Percentiles rank a stretch among this genome's conserved stretches.
These are phyloP conservation scores for Limnothrissa miodon DNA, from an alignment of 2,113 vertebrate genomes.

Conservation along the genomic window DNA sequence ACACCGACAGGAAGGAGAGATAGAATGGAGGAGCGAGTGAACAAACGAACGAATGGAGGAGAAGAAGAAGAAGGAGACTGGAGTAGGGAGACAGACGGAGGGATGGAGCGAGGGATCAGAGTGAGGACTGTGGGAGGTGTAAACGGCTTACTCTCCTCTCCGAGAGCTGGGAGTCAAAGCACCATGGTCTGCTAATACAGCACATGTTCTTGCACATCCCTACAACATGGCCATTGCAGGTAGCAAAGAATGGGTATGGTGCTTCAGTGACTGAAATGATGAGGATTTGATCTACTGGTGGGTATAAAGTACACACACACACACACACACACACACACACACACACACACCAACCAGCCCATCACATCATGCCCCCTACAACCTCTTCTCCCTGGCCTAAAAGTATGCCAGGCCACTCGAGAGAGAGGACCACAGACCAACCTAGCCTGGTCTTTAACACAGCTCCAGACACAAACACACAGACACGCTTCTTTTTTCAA, in stretches of 20 bases:
- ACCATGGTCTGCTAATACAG: background rate
- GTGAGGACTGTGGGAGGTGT: background rate
- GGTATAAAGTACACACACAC: too few species aligned
- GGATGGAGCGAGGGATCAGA: background rate
- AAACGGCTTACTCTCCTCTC: background rate
- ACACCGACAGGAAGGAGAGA: constrained; percentile 43
- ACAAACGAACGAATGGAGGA: background rate
- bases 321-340: too few species aligned
- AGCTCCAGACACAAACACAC: too few species aligned
- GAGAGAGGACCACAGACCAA: background rate
- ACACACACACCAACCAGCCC: too few species aligned
- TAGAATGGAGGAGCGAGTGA: constrained; percentile 46
- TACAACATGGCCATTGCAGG: background rate
- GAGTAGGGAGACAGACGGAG: background rate
- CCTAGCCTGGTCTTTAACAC: background rate
- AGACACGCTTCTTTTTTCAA: too few species aligned
- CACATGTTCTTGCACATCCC: too few species aligned
- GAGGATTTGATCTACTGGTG: too few species aligned
- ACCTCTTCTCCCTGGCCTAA: too few species aligned
- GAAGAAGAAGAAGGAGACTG: background rate
- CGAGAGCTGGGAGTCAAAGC: background rate
- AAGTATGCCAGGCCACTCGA: background rate
- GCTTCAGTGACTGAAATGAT: background rate
- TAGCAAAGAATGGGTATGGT: background rate
- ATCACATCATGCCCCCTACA: too few species aligned